phyloP scores from a whole-genome alignment of 2,113 vertebrate species.

The Syngnathus floridae region DNA sequence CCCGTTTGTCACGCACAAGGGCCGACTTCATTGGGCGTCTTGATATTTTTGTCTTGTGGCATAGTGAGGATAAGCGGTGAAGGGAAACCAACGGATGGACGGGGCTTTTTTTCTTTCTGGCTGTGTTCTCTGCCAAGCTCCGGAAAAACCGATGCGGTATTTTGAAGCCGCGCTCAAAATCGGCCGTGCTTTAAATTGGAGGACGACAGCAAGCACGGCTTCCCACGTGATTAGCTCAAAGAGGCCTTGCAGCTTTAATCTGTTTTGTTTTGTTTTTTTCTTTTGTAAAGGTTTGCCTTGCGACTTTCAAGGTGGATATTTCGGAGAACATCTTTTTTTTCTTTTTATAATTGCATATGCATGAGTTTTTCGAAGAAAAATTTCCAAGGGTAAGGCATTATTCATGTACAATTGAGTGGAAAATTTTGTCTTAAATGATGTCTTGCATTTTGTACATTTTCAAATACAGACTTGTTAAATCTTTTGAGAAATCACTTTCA shows the following conservation, averaged over 20 bases:
- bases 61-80: conserved; percentile 4
- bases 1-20: conserved; percentile 63
- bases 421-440: no score
- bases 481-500: neutral
- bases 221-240: no score
- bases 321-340: neutral
- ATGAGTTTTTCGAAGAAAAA: neutral
- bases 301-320: neutral
- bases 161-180: conserved; percentile 68
- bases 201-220: conserved; percentile 1
- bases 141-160: conserved; percentile 66
- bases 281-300: neutral
- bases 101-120: conserved; percentile 44
- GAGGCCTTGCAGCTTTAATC: no score
- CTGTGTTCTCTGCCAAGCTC: conserved; percentile 64
- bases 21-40: conserved; percentile 59
- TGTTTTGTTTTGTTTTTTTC: neutral
- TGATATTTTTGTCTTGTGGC: conserved; percentile 75
- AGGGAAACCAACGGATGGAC: neutral
- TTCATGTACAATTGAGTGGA: neutral
- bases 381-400: neutral
- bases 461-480: no score
- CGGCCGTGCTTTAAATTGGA: conserved; percentile 72
- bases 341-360: neutral
- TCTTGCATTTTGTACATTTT: no score